Conservation (phyloP, 2,797 vertebrate genomes). For the Falco berigora region DNA sequence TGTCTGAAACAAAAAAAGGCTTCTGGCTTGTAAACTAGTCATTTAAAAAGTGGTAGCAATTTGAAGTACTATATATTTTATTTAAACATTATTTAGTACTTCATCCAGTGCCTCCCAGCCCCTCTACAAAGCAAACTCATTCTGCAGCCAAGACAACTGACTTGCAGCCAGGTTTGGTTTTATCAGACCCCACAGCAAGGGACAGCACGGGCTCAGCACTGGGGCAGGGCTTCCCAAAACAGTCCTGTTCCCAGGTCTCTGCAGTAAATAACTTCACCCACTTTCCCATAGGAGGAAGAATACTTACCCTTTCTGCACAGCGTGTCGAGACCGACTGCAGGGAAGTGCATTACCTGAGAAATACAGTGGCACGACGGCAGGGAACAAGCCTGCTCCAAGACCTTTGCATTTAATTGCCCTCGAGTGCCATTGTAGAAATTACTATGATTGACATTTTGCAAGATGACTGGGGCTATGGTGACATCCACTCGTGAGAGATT, state of each 20-base stretch:
- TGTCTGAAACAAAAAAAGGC: neutral
- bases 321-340: neutral
- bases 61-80: neutral
- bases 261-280: neutral
- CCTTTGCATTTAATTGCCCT: neutral
- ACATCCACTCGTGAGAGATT: neutral
- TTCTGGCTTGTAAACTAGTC: neutral
- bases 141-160: neutral
- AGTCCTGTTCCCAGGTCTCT: neutral
- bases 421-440: neutral
- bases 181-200: rapidly evolving
- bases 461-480: neutral
- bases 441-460: neutral
- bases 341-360: neutral
- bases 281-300: neutral
- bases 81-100: neutral
- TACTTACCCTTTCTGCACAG: neutral
- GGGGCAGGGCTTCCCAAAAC: neutral
- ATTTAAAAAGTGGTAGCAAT: neutral
- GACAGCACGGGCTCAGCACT: rapidly evolving
- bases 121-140: neutral
- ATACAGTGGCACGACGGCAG: rapidly evolving
- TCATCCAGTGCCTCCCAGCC: neutral
- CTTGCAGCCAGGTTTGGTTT: neutral
- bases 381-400: neutral